phyloP scores from a whole-genome alignment of 1,140 invertebrate species.

The Phocides pigmalion region DNA sequence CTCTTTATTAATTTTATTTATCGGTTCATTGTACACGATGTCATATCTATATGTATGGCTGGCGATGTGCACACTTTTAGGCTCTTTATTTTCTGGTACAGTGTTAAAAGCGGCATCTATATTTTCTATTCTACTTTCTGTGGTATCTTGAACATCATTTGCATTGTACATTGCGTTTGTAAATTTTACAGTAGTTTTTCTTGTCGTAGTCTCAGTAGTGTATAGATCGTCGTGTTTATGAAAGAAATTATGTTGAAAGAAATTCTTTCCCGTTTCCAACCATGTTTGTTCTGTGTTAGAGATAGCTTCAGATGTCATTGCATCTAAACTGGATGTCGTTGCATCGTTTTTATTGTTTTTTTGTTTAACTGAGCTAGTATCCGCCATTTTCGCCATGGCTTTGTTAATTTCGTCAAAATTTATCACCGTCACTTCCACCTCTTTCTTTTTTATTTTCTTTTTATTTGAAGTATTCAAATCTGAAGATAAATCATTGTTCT shows the following conservation, averaged over 20 bases:
- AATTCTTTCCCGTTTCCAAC: neutral
- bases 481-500: neutral
- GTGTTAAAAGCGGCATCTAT: neutral
- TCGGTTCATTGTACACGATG: constrained; percentile 41
- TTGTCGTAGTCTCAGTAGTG: neutral
- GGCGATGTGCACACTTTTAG: constrained; percentile 48
- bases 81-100: constrained; percentile 4
- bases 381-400: neutral
- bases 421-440: constrained; percentile 2
- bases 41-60: constrained; percentile 54
- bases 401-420: constrained; percentile 6
- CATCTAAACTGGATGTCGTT: neutral
- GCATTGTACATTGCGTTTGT: neutral
- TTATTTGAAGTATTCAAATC: neutral
- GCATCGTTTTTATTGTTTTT: neutral
- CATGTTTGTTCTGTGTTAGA: constrained; percentile 2
- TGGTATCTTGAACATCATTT: neutral
- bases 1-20: constrained; percentile 9
- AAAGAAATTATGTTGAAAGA: neutral
- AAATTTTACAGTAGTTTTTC: neutral
- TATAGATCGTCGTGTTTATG: neutral
- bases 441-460: neutral
- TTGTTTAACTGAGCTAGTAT: neutral
- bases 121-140: neutral
- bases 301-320: neutral